A percentile compares a stretch with the other conserved stretches of the same genome.
phyloP scores from a whole-genome alignment of 2,888 invertebrate species.

The Tachina fera region DNA sequence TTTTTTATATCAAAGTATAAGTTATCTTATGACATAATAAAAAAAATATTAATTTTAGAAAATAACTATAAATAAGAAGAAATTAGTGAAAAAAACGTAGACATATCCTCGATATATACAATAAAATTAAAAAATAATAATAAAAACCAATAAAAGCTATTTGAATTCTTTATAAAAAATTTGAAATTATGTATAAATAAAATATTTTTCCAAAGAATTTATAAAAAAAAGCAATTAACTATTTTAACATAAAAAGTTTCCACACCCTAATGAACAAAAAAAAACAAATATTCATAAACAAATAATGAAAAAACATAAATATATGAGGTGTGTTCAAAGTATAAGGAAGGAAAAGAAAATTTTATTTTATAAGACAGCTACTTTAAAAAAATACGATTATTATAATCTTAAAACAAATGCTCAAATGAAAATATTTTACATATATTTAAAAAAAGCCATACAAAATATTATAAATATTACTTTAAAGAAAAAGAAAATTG shows the following conservation, averaged over 20 bases:
- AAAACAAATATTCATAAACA: slow-evolving; percentile 10
- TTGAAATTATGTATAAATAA: slow-evolving; percentile 57
- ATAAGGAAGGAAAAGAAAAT: slow-evolving; percentile 51
- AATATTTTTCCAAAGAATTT: slow-evolving; percentile 71
- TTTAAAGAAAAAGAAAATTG: slow-evolving; percentile 41
- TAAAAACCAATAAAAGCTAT: slow-evolving; percentile 56
- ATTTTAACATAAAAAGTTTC: slow-evolving; percentile 64
- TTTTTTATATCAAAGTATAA: slow-evolving; percentile 29
- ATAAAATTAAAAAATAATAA: slow-evolving; percentile 61
- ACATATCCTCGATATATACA: slow-evolving; percentile 80
- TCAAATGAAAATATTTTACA: slow-evolving; percentile 62
- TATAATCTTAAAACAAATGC: slow-evolving; percentile 48
- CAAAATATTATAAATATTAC: slow-evolving; percentile 65
- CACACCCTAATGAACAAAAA: slow-evolving; percentile 43
- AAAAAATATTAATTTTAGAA: slow-evolving; percentile 26
- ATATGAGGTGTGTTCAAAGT: slow-evolving; percentile 66
- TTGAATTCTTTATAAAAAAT: slow-evolving; percentile 44
- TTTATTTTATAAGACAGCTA: slow-evolving; percentile 68
- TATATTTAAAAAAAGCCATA: slow-evolving; percentile 59
- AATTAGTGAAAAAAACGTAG: slow-evolving; percentile 76
- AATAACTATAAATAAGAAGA: slow-evolving; percentile 48
- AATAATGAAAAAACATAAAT: slow-evolving; percentile 32
- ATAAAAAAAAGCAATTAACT: slow-evolving; percentile 67
- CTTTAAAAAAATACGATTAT: slow-evolving; percentile 55
- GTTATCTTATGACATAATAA: slow-evolving; percentile 17